Base-by-base conservation (phyloP, 2,113 vertebrate species). In the Astatotilapia flaviijosephi region DNA sequence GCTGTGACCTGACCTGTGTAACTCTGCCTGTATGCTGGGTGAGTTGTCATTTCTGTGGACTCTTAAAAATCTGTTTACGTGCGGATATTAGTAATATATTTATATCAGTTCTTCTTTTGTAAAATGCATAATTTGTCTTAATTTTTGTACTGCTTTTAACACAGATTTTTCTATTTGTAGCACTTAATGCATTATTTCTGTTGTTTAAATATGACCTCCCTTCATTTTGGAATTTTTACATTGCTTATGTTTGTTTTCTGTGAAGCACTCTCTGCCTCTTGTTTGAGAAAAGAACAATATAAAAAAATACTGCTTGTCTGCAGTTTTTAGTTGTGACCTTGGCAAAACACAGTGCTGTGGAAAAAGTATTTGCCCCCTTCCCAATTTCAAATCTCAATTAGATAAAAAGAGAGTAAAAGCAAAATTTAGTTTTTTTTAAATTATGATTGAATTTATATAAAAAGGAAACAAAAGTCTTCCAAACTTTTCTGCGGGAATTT, bases 401-500 rank as follows among this genome's bases (percentile, higher is more conserved):
- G 13, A 70, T 42, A 42, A 42, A 11, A 11, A 62, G 3, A 35
- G 35, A 70, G 21, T 42, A 4, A 26, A 42, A 42, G 13, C 65
- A 70, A 70, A 70, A 42, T 4, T 14, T 0, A 2, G 62, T 0
- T 3, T 3, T 70, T 70, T 9, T 40, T 40, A 0, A 1, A 2
- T 70, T 23, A 26, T 0, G 37, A 15, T 23, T 70, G 15, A 21
- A 6, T 70, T 23, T 23, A 42, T 70, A 37, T 37, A 65, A 65
- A 65, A 70, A 23, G 7, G 12, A 21, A 42, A 40, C n/a, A 6
- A 42, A 42, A 13, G 11, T 40, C 2, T n/a, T 65, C 55, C 14
- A 31, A 60, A 35, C 15, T 11, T 65, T 40, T 42, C 12, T 42
- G 37, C 37, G 26, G 13, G 37, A 70, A 70, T 70, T 70, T 26